phyloP scores from a whole-genome alignment of 2,113 vertebrate genomes.

The Pluvianellus socialis region DNA sequence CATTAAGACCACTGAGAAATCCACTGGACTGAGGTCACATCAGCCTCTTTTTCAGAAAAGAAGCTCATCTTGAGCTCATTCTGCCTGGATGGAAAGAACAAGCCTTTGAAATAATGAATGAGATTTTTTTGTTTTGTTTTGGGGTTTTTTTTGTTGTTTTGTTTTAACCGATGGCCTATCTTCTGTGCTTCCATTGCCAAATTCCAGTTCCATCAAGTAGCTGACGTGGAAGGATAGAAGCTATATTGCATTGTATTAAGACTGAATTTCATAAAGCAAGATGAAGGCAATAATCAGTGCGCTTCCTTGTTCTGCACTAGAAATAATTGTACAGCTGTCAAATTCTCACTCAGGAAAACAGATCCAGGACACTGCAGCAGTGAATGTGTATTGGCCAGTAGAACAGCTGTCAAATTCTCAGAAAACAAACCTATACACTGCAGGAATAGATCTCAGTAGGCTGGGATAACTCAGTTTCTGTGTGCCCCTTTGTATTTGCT shows the following conservation, averaged over 20 bases:
- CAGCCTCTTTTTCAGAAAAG: background rate
- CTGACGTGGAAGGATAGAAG: background rate
- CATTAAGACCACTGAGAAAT: background rate
- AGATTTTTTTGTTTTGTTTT: background rate
- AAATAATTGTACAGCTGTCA: conserved; percentile 64
- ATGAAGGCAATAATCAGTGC: conserved; percentile 18
- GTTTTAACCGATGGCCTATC: background rate
- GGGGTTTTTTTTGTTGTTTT: background rate
- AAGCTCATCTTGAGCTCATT: background rate
- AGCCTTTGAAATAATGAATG: background rate
- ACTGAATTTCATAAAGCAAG: conserved; percentile 15
- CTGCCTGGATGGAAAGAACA: background rate
- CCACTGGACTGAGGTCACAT: background rate
- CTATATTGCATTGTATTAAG: background rate
- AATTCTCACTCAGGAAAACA: conserved; percentile 34
- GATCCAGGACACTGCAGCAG: conserved; percentile 10
- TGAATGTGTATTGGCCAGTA: background rate
- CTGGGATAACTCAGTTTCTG: conserved; percentile 28
- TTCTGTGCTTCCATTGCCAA: background rate
- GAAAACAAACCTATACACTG: background rate
- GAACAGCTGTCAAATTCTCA: conserved; percentile 41
- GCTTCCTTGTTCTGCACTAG: conserved; percentile 14
- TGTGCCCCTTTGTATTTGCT: background rate
- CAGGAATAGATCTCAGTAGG: background rate
- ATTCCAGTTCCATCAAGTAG: background rate